These are phyloP conservation scores for Solenopsis invicta DNA, from an alignment of 1,140 invertebrate species.

Conservation along the genomic window DNA sequence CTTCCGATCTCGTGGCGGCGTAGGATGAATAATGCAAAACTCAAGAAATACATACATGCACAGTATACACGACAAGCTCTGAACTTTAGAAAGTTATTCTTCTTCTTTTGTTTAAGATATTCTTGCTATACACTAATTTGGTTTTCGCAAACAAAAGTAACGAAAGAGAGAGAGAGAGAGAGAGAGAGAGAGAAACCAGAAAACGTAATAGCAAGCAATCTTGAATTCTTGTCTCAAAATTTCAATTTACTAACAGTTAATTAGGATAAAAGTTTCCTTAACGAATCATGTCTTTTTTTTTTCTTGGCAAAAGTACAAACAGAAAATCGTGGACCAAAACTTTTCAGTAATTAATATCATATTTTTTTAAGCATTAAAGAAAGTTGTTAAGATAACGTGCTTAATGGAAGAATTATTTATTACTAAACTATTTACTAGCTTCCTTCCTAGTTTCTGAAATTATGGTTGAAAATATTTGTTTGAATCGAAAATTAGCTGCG, in stretches of 20 bases:
- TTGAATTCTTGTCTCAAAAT: background rate
- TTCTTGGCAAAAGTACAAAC: background rate
- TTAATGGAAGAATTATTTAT: background rate
- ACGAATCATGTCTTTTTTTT: background rate
- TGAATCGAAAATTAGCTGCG: background rate
- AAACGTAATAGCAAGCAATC: background rate
- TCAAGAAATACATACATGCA: constrained; percentile 22
- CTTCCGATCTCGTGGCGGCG: background rate
- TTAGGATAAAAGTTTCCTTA: background rate
- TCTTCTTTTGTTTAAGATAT: constrained; percentile 3
- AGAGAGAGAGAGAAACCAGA: too few species aligned
- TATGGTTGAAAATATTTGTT: background rate
- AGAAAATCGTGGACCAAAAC: background rate
- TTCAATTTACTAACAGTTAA: background rate
- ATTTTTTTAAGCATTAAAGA: background rate
- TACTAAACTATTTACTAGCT: too few species aligned
- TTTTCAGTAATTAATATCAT: background rate
- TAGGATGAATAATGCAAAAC: constrained; percentile 28
- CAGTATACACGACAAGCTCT: background rate
- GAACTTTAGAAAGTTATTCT: constrained; percentile 1
- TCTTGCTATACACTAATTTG: background rate
- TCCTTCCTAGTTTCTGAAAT: background rate
- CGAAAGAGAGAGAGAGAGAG: too few species aligned
- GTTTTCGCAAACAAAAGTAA: background rate
- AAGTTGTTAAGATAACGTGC: background rate